Evolutionary conservation across 2,888 invertebrate genomes (phyloP).

Genomic region (Rhopalosiphum nymphaeae): DNA sequence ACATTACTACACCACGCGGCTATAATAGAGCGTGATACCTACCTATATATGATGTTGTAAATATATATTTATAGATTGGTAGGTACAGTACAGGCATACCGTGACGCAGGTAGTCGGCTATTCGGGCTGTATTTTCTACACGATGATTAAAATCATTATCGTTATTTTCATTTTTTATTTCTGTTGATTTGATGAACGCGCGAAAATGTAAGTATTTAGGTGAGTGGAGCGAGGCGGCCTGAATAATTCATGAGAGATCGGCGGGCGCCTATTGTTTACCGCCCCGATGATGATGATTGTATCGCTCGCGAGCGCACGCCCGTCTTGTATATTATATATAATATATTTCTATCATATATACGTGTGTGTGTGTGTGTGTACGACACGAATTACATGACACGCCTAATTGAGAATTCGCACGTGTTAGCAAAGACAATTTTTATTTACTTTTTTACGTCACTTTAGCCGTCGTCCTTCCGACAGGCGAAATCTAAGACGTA

Average conservation of each 20-base stretch:
- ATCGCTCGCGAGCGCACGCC: constrained; percentile 6
- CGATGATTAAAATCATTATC: background rate
- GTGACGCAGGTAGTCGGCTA: background rate
- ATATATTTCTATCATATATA: background rate
- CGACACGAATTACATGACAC: constrained; percentile 39
- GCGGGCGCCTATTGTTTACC: constrained; percentile 45
- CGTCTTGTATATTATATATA: constrained; percentile 15
- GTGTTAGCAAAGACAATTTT: constrained; percentile 21
- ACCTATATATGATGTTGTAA: background rate
- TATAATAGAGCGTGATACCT: background rate
- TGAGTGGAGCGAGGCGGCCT: constrained; percentile 26
- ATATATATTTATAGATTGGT: background rate
- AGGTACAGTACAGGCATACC: background rate
- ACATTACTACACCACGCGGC: background rate
- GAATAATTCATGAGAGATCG: constrained; percentile 56
- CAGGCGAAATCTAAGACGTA: constrained; percentile 10
- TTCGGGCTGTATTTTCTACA: background rate
- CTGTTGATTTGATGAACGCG: background rate
- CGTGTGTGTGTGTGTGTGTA: background rate
- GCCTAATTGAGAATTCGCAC: constrained; percentile 55
- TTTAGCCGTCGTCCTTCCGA: background rate
- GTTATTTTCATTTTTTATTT: background rate
- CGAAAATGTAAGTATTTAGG: constrained; percentile 50
- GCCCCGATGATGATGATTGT: constrained; percentile 2
- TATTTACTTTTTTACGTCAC: constrained; percentile 26